These are phyloP conservation scores for Phthorimaea operculella DNA, from an alignment of 1,140 invertebrate species.

Conservation along the genomic window DNA sequence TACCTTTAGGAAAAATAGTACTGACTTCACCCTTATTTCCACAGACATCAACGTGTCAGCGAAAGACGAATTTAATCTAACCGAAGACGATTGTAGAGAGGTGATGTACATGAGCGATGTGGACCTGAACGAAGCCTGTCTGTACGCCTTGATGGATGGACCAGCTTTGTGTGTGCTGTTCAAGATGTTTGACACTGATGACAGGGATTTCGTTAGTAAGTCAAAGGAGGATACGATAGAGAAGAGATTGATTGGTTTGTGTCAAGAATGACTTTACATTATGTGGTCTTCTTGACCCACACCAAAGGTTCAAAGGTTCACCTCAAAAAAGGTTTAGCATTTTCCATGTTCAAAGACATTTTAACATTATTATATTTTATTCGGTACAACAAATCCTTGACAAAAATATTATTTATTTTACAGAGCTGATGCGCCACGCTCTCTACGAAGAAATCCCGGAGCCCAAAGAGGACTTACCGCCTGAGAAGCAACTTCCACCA, in stretches of 20 bases:
- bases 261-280: too few species aligned
- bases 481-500: constrained; percentile 50
- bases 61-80: constrained; percentile 44
- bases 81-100: constrained; percentile 33
- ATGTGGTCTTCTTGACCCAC: too few species aligned
- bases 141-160: constrained; percentile 39
- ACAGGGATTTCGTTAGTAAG: constrained; percentile 48
- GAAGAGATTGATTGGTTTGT: too few species aligned
- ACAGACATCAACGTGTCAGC: constrained; percentile 46
- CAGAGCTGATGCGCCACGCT: constrained; percentile 44
- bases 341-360: too few species aligned
- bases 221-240: neutral
- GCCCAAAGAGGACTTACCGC: constrained; percentile 50
- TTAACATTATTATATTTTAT: too few species aligned
- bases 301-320: too few species aligned
- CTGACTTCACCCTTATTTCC: neutral
- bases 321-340: too few species aligned
- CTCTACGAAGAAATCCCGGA: constrained; percentile 56
- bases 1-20: too few species aligned
- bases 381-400: too few species aligned
- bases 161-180: constrained; percentile 45
- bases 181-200: constrained; percentile 50
- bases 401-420: neutral
- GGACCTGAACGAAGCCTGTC: constrained; percentile 52
- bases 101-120: constrained; percentile 59